These are phyloP conservation scores for Tetramorium alpestre DNA, from an alignment of 1,140 invertebrate species.

Conservation along the genomic window DNA sequence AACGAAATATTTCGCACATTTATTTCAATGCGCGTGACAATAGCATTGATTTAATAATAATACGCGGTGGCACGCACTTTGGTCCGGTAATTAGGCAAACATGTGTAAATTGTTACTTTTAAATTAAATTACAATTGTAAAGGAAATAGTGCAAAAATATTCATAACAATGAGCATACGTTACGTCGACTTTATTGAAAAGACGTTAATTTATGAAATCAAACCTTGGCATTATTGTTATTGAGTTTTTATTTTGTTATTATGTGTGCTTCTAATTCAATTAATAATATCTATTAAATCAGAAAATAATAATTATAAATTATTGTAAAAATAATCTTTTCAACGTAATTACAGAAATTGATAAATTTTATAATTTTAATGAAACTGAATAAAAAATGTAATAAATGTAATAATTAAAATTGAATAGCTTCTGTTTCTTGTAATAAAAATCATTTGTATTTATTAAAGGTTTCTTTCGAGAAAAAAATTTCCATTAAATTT, in stretches of 20 bases:
- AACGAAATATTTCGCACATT: conserved; percentile 25
- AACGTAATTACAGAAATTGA: not conserved
- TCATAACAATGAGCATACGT: not conserved
- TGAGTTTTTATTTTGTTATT: not conserved
- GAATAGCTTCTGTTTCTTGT: not conserved
- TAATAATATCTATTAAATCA: conserved; percentile 1
- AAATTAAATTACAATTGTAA: conserved; percentile 20
- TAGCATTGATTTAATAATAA: conserved; percentile 52
- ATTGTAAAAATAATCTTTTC: not conserved
- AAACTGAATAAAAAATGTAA: not conserved
- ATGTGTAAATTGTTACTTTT: not conserved
- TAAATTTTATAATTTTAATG: not conserved
- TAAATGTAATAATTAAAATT: not conserved
- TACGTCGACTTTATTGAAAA: not conserved
- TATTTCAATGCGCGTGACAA: conserved; percentile 25
- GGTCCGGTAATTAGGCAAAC: conserved; percentile 26
- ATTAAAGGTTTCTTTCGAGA: not conserved
- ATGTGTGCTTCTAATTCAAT: conserved; percentile 1
- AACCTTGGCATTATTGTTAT: not conserved
- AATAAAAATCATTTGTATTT: not conserved
- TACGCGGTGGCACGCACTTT: conserved; percentile 2
- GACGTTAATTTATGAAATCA: not conserved
- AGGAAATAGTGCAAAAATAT: not conserved
- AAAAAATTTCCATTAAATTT: not conserved
- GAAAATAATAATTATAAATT: not conserved